Conservation (phyloP, 2,888 invertebrate species). For the Lepetodrilus schrolli region DNA sequence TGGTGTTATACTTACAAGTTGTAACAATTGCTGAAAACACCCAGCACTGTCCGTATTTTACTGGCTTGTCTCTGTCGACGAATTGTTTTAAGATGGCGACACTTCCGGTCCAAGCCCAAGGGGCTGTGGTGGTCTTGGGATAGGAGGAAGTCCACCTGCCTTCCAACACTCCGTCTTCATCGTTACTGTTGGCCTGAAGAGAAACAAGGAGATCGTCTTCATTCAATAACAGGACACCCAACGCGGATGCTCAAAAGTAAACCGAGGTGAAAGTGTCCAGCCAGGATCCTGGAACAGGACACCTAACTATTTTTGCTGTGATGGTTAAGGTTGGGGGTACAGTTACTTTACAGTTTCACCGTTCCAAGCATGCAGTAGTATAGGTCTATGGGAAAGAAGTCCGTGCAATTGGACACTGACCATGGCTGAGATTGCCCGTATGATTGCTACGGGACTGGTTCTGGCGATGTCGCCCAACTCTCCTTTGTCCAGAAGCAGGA, state of each 20-base stretch:
- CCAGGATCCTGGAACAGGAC: too few relatives aligned
- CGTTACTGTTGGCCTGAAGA: slow-evolving; percentile 53
- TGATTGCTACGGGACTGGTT: slow-evolving; percentile 85
- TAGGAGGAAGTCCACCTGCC: slow-evolving; percentile 68
- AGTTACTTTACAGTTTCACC: too few relatives aligned
- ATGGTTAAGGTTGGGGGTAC: too few relatives aligned
- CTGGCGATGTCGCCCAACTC: slow-evolving; percentile 75
- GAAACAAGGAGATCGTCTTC: too few relatives aligned
- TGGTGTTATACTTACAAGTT: slow-evolving; percentile 67
- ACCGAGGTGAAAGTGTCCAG: too few relatives aligned
- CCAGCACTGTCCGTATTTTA: slow-evolving; percentile 73
- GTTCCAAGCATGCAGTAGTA: too few relatives aligned
- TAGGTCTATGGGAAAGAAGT: too few relatives aligned
- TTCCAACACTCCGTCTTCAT: slow-evolving; percentile 62
- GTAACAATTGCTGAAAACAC: slow-evolving; percentile 71
- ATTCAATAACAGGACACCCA: too few relatives aligned
- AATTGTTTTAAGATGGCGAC: slow-evolving; percentile 66
- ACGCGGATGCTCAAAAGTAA: too few relatives aligned
- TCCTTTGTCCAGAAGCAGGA: slow-evolving; percentile 61
- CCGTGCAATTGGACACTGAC: too few relatives aligned
- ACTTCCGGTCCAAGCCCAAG: slow-evolving; percentile 72
- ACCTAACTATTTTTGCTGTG: too few relatives aligned
- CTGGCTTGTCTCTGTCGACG: slow-evolving; percentile 59
- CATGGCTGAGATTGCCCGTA: slow-evolving; percentile 88
- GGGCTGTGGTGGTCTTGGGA: slow-evolving; percentile 57